phyloP scores from a whole-genome alignment of 2,113 vertebrate species.

The Pachypanchax playfairii region DNA sequence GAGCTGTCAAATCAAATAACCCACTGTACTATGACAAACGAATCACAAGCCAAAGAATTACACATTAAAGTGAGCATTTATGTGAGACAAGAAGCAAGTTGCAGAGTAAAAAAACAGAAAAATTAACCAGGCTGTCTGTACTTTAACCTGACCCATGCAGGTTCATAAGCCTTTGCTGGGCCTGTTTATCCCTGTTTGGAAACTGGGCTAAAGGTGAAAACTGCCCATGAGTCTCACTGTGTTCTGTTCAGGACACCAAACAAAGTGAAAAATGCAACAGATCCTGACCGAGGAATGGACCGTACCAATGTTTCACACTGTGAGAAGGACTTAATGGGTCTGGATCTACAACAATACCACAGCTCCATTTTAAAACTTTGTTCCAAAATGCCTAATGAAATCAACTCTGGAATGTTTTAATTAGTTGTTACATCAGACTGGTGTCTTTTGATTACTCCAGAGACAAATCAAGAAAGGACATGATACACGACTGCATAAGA shows the following conservation, averaged over 20 bases:
- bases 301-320: not conserved
- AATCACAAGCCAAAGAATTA: not conserved
- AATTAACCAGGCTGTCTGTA: not conserved
- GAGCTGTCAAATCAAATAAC: slow-evolving; percentile 6
- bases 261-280: not conserved
- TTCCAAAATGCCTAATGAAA: slow-evolving; percentile 7
- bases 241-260: not conserved
- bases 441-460: not conserved
- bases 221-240: not conserved
- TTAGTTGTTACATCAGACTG: not conserved
- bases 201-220: slow-evolving; percentile 25
- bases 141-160: slow-evolving; percentile 3
- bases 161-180: slow-evolving; percentile 12
- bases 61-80: not conserved
- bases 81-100: not conserved
- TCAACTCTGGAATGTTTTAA: slow-evolving; percentile 5
- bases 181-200: slow-evolving; percentile 10
- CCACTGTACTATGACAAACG: not conserved
- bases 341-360: not conserved
- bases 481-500: not conserved
- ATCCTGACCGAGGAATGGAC: not conserved
- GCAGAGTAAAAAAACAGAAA: not conserved
- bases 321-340: not conserved
- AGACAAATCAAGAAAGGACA: not conserved
- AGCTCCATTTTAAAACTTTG: not conserved